Percentiles rank a stretch among this genome's conserved stretches.
Conservation (phyloP, 2,797 vertebrate species). For the Rhinogobio ventralis region DNA sequence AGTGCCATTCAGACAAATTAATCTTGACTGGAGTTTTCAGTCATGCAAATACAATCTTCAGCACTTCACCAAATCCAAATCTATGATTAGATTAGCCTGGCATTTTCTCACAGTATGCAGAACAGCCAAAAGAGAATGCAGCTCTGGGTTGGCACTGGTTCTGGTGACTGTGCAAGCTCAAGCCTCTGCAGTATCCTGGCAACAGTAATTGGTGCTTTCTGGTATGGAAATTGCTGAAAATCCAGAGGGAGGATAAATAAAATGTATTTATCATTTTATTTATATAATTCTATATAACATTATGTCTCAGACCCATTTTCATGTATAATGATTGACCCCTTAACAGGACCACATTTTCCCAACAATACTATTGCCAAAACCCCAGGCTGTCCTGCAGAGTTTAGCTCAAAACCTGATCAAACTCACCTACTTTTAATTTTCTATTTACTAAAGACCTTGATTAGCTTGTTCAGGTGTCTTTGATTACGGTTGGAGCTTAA, state of each 20-base stretch:
- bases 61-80: constrained; percentile 16
- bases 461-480: background rate
- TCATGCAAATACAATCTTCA: constrained; percentile 1
- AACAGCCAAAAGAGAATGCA: constrained; percentile 25
- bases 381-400: background rate
- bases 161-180: constrained; percentile 28
- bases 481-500: background rate
- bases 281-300: background rate
- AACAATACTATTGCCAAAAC: background rate
- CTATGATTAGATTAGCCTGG: constrained; percentile 33
- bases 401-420: background rate
- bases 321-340: background rate
- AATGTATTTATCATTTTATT: background rate
- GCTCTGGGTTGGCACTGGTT: constrained; percentile 13
- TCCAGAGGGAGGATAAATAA: constrained; percentile 1
- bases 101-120: constrained; percentile 12
- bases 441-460: background rate
- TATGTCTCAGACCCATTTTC: background rate
- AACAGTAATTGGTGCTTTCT: constrained; percentile 24
- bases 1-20: background rate
- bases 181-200: constrained; percentile 32
- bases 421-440: background rate
- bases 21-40: constrained; percentile 15
- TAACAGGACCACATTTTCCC: background rate
- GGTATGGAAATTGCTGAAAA: constrained; percentile 22